Percentiles rank a stretch among this genome's conserved stretches.
These are phyloP conservation scores for Magallana nippona DNA, from an alignment of 2,888 invertebrate genomes.

Conservation along the genomic window DNA sequence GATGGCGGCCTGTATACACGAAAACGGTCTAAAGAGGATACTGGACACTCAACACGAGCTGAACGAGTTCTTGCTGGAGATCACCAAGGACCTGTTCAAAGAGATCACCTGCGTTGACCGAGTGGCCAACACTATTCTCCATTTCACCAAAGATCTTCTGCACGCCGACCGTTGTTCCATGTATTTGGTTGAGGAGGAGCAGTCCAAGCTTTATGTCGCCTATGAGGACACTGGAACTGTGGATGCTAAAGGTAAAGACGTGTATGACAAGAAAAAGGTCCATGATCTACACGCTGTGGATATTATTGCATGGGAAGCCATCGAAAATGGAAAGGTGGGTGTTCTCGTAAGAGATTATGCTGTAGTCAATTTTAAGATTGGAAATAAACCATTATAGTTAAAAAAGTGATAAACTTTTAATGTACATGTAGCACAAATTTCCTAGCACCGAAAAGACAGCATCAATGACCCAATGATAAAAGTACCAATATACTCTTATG, in stretches of 20 bases:
- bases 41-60: constrained; percentile 58
- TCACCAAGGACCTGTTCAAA: constrained; percentile 68
- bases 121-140: constrained; percentile 69
- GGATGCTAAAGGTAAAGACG: constrained; percentile 59
- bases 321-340: neutral
- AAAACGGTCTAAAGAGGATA: constrained; percentile 49
- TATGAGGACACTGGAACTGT: constrained; percentile 68
- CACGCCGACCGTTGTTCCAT: constrained; percentile 69
- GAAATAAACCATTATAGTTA: too few species aligned
- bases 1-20: constrained; percentile 62
- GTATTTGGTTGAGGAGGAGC: constrained; percentile 69
- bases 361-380: too few species aligned
- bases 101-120: constrained; percentile 66
- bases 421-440: too few species aligned
- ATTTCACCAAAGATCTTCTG: constrained; percentile 71
- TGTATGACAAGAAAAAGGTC: constrained; percentile 56
- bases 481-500: too few species aligned
- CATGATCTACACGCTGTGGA: neutral
- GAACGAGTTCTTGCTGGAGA: constrained; percentile 63
- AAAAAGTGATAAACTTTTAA: too few species aligned
- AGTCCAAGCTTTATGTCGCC: constrained; percentile 66
- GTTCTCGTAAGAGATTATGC: too few species aligned
- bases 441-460: too few species aligned
- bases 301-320: neutral
- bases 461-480: too few species aligned